Evolutionary conservation across 92 coral and sea anemone species (phyloP).

Genomic region (Epizoanthus rinbou): DNA sequence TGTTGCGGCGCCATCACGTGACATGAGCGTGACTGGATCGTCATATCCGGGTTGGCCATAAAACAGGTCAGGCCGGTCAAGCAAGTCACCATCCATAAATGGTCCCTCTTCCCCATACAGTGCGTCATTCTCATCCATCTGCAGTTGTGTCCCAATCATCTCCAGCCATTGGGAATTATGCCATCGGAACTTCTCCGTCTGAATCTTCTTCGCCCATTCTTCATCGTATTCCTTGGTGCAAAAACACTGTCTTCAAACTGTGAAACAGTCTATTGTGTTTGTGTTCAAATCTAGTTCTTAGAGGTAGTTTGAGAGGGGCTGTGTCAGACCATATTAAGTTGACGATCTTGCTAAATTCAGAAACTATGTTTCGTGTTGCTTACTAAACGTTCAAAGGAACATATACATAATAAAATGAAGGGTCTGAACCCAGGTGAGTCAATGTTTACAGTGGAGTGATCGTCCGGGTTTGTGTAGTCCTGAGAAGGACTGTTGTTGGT

Average conservation of each 20-base stretch:
- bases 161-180: conserved; percentile 98
- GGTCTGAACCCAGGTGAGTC: too few species aligned
- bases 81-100: conserved; percentile 91
- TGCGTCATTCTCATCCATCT: conserved; percentile 79
- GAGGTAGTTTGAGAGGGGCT: too few species aligned
- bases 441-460: too few species aligned
- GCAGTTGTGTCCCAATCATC: conserved; percentile 87
- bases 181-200: conserved; percentile 97
- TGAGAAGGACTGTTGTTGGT: too few species aligned
- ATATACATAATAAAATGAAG: too few species aligned
- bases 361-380: too few species aligned
- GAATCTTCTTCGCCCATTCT: conserved; percentile 97
- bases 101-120: conserved; percentile 83
- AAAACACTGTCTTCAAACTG: neutral
- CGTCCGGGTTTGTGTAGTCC: too few species aligned
- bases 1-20: conserved; percentile 96
- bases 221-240: conserved; percentile 84
- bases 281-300: too few species aligned
- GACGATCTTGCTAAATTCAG: too few species aligned
- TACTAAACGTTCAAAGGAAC: too few species aligned
- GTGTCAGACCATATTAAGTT: too few species aligned
- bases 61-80: conserved; percentile 95
- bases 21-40: conserved; percentile 93
- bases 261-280: too few species aligned
- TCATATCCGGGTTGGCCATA: conserved; percentile 99